Base-by-base conservation (phyloP, 1,140 invertebrate species). In the Achroia grisella region DNA sequence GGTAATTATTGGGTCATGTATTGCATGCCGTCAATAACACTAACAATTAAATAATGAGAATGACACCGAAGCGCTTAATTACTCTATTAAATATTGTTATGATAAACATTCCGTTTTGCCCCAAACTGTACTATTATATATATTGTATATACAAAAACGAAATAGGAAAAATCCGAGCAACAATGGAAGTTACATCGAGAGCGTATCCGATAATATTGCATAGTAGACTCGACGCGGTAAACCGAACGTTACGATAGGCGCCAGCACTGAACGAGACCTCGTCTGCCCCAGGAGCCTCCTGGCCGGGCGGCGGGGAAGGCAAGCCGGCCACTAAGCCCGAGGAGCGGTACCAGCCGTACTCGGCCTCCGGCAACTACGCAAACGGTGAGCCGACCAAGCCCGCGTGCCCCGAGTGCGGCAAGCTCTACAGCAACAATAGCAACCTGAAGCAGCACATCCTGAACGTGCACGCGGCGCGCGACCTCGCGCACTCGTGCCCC, bases 391-490 rank as follows among this genome's bases (percentile, higher is more conserved):
- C 56, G 50, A 52, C 45, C 58, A 90, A 89, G 73, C 90, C 90
- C 47, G 89, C 90, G 56, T 91, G 91, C 75, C 89, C 89, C 29
- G 88, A 90, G 63, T 91, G 90, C 78, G 89, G 89, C 58, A 91
- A 91, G 71, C 88, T 89, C 37, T 92, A 91, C 78, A 90, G 89
- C 67, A 87, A 86, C 75, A 84, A 84, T 59, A 90, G 90, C 55
- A 93, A 93, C 71, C 86, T 93, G 34, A 91, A 91, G 78, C 92
- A 93, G 71, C 91, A 93, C 85, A 90, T 92, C 58, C 89, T 90
- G 49, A 92, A 92, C 82, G 89, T 92, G 54, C 91, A 92, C 82
- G 89, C 91, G 39, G 88, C 90, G 46, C 89, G 88, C 56, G 90
- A 89, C 40, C 87, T 89, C 60, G 89, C 90, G 60, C 89, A 90